Percentiles rank a stretch among this genome's conserved stretches.
These are phyloP conservation scores for Probosciger aterrimus DNA, from an alignment of 2,113 vertebrate genomes.

Conservation along the genomic window DNA sequence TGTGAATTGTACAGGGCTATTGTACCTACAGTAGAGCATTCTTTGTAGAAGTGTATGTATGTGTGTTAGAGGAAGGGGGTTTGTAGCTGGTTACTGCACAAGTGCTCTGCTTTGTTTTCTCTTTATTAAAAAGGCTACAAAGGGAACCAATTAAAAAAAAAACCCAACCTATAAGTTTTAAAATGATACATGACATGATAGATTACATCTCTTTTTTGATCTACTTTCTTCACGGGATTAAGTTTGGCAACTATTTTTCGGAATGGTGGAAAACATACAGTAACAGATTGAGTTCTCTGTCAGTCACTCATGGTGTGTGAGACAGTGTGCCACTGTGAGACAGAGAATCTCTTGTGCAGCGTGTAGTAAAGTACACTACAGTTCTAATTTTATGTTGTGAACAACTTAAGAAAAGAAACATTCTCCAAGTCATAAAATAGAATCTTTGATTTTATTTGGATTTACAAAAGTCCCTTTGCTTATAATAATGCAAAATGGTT, in stretches of 20 bases:
- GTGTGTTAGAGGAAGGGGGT: not conserved
- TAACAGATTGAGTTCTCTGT: not conserved
- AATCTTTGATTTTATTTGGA: slow-evolving; percentile 48
- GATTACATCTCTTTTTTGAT: not conserved
- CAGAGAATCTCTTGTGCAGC: slow-evolving; percentile 24
- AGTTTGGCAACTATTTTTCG: not conserved
- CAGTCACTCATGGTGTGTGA: not conserved
- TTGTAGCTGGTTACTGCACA: not conserved
- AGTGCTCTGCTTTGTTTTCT: not conserved
- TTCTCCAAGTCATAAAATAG: slow-evolving; percentile 45
- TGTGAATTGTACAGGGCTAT: not conserved
- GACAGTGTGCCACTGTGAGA: not conserved
- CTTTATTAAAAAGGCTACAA: not conserved
- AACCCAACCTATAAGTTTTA: not conserved
- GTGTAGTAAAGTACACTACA: not conserved
- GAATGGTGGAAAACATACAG: not conserved
- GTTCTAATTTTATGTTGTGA: slow-evolving; percentile 29
- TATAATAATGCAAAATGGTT: not conserved
- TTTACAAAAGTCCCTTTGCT: slow-evolving; percentile 43
- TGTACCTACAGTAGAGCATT: not conserved
- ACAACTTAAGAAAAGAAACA: slow-evolving; percentile 49
- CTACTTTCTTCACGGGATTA: not conserved
- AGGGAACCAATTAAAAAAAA: not conserved
- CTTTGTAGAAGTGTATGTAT: not conserved
- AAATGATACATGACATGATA: not conserved